Percentiles rank a stretch among this genome's conserved stretches.
Conservation (phyloP, 1,140 invertebrate genomes). For the Papilio polytes region DNA sequence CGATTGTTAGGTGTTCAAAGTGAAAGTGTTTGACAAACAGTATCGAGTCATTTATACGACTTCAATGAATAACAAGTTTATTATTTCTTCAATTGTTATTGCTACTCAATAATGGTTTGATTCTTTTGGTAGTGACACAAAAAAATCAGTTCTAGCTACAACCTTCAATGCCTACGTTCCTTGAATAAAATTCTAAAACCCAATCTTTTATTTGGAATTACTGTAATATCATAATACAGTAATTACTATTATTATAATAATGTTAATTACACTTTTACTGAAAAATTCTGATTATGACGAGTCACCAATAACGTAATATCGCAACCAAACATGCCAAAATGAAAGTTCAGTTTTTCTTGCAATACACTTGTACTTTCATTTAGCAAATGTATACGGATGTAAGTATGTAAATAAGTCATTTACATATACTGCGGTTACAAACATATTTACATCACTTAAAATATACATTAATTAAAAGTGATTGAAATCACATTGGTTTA, state of each 20-base stretch:
- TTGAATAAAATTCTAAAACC: neutral
- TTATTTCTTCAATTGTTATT: neutral
- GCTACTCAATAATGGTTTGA: no score
- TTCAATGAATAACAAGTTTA: neutral
- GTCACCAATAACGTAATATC: neutral
- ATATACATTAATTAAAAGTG: no score
- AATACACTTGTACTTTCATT: neutral
- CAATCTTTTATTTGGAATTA: neutral
- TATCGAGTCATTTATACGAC: constrained; percentile 11
- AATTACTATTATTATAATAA: no score
- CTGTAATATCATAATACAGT: no score
- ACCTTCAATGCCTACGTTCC: neutral
- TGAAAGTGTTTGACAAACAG: constrained; percentile 39
- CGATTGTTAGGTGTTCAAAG: constrained; percentile 26
- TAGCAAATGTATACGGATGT: neutral
- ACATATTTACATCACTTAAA: neutral
- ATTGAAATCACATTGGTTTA: no score
- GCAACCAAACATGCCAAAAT: neutral
- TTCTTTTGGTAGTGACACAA: neutral
- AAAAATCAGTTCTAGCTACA: neutral
- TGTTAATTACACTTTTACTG: no score
- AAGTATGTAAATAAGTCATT: neutral
- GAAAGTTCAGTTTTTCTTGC: neutral
- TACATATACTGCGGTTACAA: neutral
- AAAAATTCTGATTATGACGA: neutral